Base-by-base conservation (phyloP, 2,888 invertebrate genomes). In the Drosophila crucigera region DNA sequence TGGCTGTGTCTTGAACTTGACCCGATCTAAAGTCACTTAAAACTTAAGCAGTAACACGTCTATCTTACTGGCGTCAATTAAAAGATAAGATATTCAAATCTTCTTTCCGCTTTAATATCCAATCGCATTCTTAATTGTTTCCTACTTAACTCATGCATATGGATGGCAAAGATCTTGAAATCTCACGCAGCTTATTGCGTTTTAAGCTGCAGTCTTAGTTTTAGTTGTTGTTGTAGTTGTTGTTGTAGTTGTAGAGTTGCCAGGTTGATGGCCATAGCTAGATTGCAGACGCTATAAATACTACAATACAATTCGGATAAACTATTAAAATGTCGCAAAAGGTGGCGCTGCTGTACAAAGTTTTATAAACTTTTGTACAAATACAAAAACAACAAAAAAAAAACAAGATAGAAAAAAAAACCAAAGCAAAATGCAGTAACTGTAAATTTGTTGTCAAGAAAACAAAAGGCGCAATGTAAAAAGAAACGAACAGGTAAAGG, bases 381-480 rank as follows among this genome's bases (percentile, higher is more conserved):
- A 47, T 47, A 59, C 68, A 55, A 30, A 68, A 60, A 47, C 31
- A 30, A 30, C 7, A 30, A 49, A 28, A 43, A 66, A 55, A 61
- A 43, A 31, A 25, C 33, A 63, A 52, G 39, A 41, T n/a, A 41
- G 39, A 39, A 19, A n/a, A 47, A 11, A 31, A 19, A 53, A 22
- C 16, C 22, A 25, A 19, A 37, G 4, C 41, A 49, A 53, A 68
- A 60, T 72, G 63, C 77, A 68, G 72, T 54, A 81, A 79, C 82
- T 69, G 77, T 68, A 81, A 79, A 79, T 66, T 76, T 72, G 65
- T 72, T 58, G 72, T 72, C 43, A 63, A 59, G 41, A 60, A 60
- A 68, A 78, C 58, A 54, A 64, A 62, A 60, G 49, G 22, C 54
- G 68, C 47, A 54, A 55, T 41, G 68, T 31, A 35, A 41, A 59